Conservation (phyloP, 2,888 invertebrate genomes). For the Andricus quercusramuli region DNA sequence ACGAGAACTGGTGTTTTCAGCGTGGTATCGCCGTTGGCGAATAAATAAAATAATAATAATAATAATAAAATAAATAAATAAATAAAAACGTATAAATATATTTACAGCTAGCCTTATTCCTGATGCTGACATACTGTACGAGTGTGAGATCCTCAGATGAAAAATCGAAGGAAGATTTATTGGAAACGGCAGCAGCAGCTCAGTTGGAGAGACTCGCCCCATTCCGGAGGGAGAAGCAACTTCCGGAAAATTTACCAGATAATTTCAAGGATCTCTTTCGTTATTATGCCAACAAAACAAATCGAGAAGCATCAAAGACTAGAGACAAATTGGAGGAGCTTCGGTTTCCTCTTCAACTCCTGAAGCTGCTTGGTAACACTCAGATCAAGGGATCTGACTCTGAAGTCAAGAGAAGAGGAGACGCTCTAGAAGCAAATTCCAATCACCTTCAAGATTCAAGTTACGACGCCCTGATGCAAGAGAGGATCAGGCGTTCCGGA, state of each 20-base stretch:
- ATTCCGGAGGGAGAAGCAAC: constrained; percentile 60
- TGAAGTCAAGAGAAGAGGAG: constrained; percentile 58
- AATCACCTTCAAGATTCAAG: constrained; percentile 62
- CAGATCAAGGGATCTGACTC: constrained; percentile 39
- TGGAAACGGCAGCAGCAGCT: constrained; percentile 65
- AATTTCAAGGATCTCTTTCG: constrained; percentile 24
- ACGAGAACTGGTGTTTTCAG: no score
- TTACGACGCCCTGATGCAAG: constrained; percentile 65
- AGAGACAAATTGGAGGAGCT: constrained; percentile 53
- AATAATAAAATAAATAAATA: no score
- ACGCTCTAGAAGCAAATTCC: constrained; percentile 55
- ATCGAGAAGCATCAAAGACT: constrained; percentile 20
- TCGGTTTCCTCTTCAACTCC: constrained; percentile 52
- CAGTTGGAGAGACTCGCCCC: constrained; percentile 70
- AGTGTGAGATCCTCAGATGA: constrained; percentile 57
- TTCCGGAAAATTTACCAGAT: constrained; percentile 41
- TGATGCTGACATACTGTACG: constrained; percentile 60
- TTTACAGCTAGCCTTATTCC: constrained; percentile 63
- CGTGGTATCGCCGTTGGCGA: no score
- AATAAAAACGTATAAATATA: no score
- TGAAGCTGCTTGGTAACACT: constrained; percentile 50
- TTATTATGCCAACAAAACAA: constrained; percentile 28
- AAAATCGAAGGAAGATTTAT: constrained; percentile 54
- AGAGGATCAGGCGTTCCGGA: constrained; percentile 56
- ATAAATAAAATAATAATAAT: no score